phyloP scores from a whole-genome alignment of 2,797 vertebrate species.

The Smutsia temminckii region DNA sequence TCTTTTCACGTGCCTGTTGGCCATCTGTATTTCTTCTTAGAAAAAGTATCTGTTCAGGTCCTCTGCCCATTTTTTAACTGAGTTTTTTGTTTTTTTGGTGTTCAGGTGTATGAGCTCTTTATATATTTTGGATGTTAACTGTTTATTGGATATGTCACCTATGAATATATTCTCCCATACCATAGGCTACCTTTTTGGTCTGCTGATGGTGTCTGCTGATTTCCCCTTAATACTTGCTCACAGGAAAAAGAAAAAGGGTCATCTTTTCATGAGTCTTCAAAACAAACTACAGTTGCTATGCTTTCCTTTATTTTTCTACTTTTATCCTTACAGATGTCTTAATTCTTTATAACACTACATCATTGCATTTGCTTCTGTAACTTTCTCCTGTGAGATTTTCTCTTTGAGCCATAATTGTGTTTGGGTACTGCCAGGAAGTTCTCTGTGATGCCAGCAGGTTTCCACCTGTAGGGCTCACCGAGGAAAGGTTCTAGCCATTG shows the following conservation, averaged over 20 bases:
- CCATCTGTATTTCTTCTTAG: no score
- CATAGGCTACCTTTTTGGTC: no score
- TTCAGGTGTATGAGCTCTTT: no score
- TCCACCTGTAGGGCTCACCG: background rate
- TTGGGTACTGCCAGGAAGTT: background rate
- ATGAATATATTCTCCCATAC: no score
- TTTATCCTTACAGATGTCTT: background rate
- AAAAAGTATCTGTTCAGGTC: no score
- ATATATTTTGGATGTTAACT: no score
- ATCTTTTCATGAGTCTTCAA: background rate
- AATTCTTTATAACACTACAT: background rate
- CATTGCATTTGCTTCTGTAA: background rate
- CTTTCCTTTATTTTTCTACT: background rate
- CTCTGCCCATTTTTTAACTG: no score
- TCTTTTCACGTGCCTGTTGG: no score
- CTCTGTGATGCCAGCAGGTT: background rate
- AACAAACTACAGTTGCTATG: background rate
- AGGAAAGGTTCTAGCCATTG: background rate
- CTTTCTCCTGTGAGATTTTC: background rate
- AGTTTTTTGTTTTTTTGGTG: no score
- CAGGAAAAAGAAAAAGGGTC: conserved; percentile 18
- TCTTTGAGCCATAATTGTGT: background rate
- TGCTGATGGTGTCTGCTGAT: background rate
- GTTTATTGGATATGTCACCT: no score
- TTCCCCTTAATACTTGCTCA: conserved; percentile 35